phyloP scores from a whole-genome alignment of 2,113 vertebrate genomes.

The Entomyzon cyanotis region DNA sequence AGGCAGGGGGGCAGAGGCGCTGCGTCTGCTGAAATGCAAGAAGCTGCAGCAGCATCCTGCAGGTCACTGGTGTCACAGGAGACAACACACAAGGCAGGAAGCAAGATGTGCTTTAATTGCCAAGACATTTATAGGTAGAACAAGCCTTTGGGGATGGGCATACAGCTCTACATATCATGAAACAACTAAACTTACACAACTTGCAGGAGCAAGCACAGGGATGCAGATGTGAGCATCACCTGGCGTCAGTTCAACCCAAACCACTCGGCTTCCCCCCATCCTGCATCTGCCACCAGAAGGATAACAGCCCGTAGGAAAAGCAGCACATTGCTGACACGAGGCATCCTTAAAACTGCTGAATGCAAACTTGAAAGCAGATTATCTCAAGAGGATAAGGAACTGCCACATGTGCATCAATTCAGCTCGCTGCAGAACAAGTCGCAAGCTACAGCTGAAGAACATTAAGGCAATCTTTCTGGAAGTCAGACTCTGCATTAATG shows the following conservation, averaged over 20 bases:
- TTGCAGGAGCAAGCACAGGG: neutral
- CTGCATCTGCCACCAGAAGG: neutral
- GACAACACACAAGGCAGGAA: neutral
- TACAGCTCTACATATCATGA: neutral
- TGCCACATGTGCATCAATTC: conserved; percentile 32
- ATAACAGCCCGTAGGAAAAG: neutral
- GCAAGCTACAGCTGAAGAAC: conserved; percentile 6
- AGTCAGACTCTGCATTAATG: neutral
- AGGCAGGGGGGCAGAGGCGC: neutral
- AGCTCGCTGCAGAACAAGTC: neutral
- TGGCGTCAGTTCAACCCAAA: neutral
- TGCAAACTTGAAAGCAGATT: conserved; percentile 54
- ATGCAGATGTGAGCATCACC: conserved; percentile 44
- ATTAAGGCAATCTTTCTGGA: neutral
- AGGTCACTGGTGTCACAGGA: neutral
- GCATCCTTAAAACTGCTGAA: conserved; percentile 43
- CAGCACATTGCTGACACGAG: conserved; percentile 23
- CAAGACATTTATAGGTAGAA: neutral
- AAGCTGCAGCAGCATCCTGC: neutral
- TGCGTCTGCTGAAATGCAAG: neutral
- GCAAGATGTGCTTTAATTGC: neutral
- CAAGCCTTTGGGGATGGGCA: neutral
- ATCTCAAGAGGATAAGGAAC: conserved; percentile 59
- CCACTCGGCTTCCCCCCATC: neutral
- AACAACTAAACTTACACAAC: neutral